phyloP scores from a whole-genome alignment of 1,140 invertebrate species.

The Calliopsis andreniformis region DNA sequence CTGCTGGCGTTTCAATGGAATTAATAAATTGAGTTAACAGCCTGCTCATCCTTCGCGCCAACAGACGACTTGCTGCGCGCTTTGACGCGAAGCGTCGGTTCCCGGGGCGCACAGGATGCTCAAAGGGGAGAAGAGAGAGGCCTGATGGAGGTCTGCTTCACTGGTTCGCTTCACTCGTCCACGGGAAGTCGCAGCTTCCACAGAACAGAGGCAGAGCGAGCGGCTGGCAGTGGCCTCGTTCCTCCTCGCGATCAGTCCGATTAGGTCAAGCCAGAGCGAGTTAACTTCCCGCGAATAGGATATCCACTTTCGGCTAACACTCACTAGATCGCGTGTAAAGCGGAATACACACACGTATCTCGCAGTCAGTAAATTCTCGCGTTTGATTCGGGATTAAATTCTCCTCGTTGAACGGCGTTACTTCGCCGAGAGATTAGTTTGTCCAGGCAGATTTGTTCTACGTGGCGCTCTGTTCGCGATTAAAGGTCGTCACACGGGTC shows the following conservation, averaged over 20 bases:
- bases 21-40: constrained; percentile 57
- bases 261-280: constrained; percentile 44
- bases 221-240: constrained; percentile 65
- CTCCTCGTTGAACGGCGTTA: too few relatives aligned
- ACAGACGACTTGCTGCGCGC: constrained; percentile 22
- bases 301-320: constrained; percentile 22
- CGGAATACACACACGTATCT: too few relatives aligned
- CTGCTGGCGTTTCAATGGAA: constrained; percentile 37
- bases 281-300: constrained; percentile 32
- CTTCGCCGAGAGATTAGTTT: too few relatives aligned
- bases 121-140: constrained; percentile 20
- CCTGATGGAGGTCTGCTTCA: constrained; percentile 26
- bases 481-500: background rate
- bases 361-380: too few relatives aligned
- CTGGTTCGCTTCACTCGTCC: constrained; percentile 27
- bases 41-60: constrained; percentile 38
- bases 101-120: constrained; percentile 24
- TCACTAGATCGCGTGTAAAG: background rate
- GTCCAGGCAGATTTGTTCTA: too few relatives aligned
- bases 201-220: constrained; percentile 46
- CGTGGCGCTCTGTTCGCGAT: background rate
- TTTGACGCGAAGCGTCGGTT: constrained; percentile 2
- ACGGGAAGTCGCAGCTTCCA: constrained; percentile 44
- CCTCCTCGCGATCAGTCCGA: constrained; percentile 31
- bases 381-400: too few relatives aligned